A percentile compares a stretch with the other conserved stretches of the same genome.
Evolutionary conservation across 1,140 invertebrate species (phyloP).

Genomic region (Drosophila subobscura): DNA sequence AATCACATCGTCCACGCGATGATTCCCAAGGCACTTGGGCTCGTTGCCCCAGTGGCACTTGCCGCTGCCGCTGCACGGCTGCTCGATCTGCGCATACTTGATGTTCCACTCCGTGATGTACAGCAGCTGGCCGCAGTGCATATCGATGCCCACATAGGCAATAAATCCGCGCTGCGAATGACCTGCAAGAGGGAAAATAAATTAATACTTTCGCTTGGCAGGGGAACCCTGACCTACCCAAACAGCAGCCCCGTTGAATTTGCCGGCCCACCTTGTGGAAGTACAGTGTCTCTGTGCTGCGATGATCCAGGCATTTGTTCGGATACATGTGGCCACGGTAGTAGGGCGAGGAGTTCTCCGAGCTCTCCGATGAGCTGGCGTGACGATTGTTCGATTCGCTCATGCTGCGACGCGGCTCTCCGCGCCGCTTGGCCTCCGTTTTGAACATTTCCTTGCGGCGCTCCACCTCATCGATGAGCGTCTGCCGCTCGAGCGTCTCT

Average conservation of each 20-base stretch:
- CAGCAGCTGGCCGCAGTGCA: conserved; percentile 87
- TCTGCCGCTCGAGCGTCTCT: conserved; percentile 83
- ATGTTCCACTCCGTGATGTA: conserved; percentile 90
- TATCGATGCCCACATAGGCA: conserved; percentile 89
- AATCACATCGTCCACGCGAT: conserved; percentile 83
- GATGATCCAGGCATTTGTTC: conserved; percentile 74
- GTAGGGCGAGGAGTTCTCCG: conserved; percentile 74
- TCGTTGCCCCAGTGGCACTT: conserved; percentile 75
- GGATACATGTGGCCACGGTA: conserved; percentile 69
- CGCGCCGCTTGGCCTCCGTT: conserved; percentile 69
- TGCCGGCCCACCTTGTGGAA: conserved; percentile 78
- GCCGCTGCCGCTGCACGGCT: conserved; percentile 58
- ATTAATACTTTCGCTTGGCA: too few species aligned
- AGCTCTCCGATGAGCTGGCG: conserved; percentile 77
- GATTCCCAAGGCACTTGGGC: conserved; percentile 66
- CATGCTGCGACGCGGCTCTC: conserved; percentile 74
- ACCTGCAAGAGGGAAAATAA: conserved; percentile 65
- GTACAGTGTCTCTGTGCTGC: conserved; percentile 73
- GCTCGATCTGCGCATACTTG: conserved; percentile 82
- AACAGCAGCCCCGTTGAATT: conserved; percentile 72
- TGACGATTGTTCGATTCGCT: conserved; percentile 77
- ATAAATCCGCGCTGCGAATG: conserved; percentile 88
- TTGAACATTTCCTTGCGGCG: conserved; percentile 82
- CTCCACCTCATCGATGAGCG: conserved; percentile 77
- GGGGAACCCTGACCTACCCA: conserved; percentile 47